Conservation (phyloP, 2,888 invertebrate genomes). For the Balanococcus diminutus region DNA sequence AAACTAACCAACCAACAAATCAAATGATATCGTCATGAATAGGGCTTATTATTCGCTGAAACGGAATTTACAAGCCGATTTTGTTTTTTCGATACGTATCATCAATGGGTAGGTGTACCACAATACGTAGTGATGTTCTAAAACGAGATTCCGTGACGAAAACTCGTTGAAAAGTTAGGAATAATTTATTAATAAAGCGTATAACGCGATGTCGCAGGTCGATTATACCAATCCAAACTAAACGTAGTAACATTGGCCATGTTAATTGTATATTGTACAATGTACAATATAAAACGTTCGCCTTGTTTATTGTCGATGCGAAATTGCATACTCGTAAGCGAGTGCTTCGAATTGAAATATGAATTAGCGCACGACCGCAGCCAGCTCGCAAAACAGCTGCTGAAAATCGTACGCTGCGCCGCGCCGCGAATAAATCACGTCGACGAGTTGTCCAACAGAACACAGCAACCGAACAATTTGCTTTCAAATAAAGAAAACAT, state of each 20-base stretch:
- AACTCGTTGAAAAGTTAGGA: background rate
- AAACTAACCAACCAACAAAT: too few species aligned
- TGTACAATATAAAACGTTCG: background rate
- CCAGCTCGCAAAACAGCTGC: too few species aligned
- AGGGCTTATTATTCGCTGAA: too few species aligned
- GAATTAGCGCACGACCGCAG: too few species aligned
- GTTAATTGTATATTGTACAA: background rate
- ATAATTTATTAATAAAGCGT: background rate
- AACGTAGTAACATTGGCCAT: background rate
- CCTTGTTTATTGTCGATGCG: background rate
- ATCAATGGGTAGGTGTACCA: too few species aligned
- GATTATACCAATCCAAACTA: background rate
- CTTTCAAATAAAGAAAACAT: background rate
- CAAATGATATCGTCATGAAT: too few species aligned
- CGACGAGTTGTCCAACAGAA: background rate
- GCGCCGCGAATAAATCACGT: background rate
- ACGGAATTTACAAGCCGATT: too few species aligned
- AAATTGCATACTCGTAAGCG: background rate
- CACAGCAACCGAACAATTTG: background rate
- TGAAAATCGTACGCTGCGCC: too few species aligned
- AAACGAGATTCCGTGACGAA: background rate
- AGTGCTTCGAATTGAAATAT: background rate
- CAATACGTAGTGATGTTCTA: too few species aligned
- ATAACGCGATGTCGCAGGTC: background rate
- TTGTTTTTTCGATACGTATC: too few species aligned